Evolutionary conservation across 2,797 vertebrate species (phyloP), one percentile per base, ranked within the genome.

Genomic region (Falco cherrug): DNA sequence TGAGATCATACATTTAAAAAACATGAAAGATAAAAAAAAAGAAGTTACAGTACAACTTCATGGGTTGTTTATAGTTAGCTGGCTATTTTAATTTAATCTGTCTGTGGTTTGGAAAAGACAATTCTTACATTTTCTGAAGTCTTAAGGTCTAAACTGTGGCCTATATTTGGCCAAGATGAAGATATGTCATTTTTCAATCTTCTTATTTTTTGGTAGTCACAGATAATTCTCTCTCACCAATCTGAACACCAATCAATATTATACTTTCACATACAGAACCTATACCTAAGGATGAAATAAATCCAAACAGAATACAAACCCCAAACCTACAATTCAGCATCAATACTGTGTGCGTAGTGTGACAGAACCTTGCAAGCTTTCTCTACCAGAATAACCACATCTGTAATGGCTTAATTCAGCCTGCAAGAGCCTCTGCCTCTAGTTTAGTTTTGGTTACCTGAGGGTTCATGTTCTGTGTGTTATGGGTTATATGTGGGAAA

Each of bases 101-200:
- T 51, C 45, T 84, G 20, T 77, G 19, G 6, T 65, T 77, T 90
- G 59, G 15, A 76, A 91, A 83, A 78, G 41, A 84, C 15, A 54
- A 43, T 71, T 78, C 53, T 53, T 89, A 57, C 0, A 3, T 77
- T 77, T 65, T 71, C 73, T 75, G 41, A 61, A n/a, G 7, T 64
- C 48, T 74, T 39, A 63, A 29, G 15, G 15, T 76, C 26, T 63
- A 67, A 21, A 35, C 14, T 76, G 17, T 21, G 14, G 13, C n/a
- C 19, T n/a, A 4, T 48, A 41, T 77, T 59, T 85, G 45, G 9
- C 37, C 31, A 57, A 11, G 64, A 37, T 11, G 48, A 80, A 67
- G 26, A 50, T 67, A 31, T 0, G 0, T 41, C 9, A 0, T 1
- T 61, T 91, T 84, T 77, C 31, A 53, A 1, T 65, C 14, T 88